Evolutionary conservation across 37 sponge, comb jelly and placozoan genomes (phyloP).

Genomic region (Ianthella basta): DNA sequence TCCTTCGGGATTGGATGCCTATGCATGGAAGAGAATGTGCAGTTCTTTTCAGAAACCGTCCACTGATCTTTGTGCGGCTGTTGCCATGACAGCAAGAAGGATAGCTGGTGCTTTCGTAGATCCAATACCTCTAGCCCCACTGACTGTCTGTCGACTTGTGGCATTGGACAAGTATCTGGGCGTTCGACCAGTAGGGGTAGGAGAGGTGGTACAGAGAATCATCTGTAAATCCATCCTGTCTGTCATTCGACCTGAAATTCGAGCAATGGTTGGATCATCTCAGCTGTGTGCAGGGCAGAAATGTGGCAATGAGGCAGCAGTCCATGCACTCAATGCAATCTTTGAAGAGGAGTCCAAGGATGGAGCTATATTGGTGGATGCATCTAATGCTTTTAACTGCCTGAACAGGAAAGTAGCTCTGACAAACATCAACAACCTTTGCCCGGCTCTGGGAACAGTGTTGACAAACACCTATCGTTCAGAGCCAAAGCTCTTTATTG

Average conservation of each 20-base stretch:
- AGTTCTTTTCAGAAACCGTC: neutral
- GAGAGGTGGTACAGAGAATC: slow-evolving; percentile 12
- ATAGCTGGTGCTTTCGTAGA: neutral
- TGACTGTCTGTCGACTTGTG: slow-evolving; percentile 7
- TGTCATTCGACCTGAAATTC: neutral
- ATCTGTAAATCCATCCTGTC: slow-evolving; percentile 15
- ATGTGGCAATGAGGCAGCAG: slow-evolving; percentile 3
- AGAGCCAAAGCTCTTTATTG: neutral
- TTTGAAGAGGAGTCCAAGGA: slow-evolving; percentile 1
- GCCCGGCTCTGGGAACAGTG: slow-evolving; percentile 18
- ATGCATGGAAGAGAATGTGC: slow-evolving; percentile 15
- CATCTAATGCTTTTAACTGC: neutral
- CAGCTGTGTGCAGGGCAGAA: slow-evolving; percentile 14
- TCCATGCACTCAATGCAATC: neutral
- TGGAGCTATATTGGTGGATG: neutral
- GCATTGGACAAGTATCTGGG: slow-evolving; percentile 20
- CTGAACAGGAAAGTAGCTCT: slow-evolving; percentile 7
- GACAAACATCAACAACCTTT: slow-evolving; percentile 6
- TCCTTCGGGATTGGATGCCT: neutral
- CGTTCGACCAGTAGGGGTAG: slow-evolving; percentile 15
- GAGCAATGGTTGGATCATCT: neutral
- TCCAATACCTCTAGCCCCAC: neutral
- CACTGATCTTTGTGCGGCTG: neutral
- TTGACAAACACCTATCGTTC: slow-evolving; percentile 7
- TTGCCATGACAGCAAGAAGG: slow-evolving; percentile 6